These are phyloP conservation scores for Eupithecia exiguata DNA, from an alignment of 2,888 invertebrate species.

Conservation along the genomic window DNA sequence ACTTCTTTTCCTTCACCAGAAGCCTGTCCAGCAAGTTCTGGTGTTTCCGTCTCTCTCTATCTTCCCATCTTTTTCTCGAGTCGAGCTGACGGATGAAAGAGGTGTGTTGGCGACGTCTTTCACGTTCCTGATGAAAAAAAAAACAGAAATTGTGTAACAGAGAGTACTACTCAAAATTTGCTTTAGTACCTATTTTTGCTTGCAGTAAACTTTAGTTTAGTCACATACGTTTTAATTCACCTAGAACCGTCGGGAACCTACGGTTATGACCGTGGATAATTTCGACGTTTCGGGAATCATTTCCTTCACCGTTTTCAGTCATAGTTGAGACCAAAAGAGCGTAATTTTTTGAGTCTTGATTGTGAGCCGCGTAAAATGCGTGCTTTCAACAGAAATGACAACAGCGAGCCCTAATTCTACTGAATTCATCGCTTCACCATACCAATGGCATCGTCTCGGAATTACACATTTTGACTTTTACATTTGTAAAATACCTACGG, in stretches of 20 bases:
- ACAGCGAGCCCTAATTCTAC: too few species aligned
- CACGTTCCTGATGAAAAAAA: slow-evolving; percentile 87
- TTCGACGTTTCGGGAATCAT: too few species aligned
- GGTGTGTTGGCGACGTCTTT: slow-evolving; percentile 95
- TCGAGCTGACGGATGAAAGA: slow-evolving; percentile 94
- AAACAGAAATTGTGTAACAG: background rate
- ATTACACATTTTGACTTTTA: too few species aligned
- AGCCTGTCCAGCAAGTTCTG: slow-evolving; percentile 92
- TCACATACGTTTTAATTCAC: background rate
- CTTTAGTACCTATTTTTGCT: background rate
- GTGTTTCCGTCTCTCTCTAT: slow-evolving; percentile 89
- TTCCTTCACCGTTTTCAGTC: background rate
- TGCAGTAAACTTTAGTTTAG: background rate
- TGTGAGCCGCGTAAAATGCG: background rate
- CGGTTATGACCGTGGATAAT: too few species aligned
- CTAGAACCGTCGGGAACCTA: too few species aligned
- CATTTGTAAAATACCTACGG: too few species aligned
- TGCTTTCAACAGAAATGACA: background rate
- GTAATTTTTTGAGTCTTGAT: background rate
- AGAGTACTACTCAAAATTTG: background rate
- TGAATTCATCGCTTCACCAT: too few species aligned
- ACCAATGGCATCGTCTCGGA: too few species aligned
- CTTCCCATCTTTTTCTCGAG: slow-evolving; percentile 93
- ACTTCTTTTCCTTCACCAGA: slow-evolving; percentile 92
- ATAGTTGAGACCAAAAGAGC: background rate